Evolutionary conservation across 2,888 invertebrate species (phyloP).

Genomic region (Nomada flava): DNA sequence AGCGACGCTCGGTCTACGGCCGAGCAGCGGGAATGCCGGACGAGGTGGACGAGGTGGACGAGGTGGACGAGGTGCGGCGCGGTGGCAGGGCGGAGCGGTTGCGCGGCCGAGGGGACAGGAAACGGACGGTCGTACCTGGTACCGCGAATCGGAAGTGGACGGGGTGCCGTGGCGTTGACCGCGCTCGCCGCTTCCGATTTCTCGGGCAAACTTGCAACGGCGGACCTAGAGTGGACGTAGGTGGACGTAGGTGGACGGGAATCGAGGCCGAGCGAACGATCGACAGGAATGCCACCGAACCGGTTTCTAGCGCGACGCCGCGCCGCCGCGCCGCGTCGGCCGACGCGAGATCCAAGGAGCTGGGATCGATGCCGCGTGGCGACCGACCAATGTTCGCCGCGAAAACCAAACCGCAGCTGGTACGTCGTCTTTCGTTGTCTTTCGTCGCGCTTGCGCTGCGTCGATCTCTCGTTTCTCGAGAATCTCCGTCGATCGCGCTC

Average conservation of each 20-base stretch:
- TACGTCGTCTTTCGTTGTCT: neutral
- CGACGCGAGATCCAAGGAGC: neutral
- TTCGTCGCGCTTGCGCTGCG: neutral
- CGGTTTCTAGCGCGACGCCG: conserved; percentile 66
- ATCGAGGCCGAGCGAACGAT: conserved; percentile 58
- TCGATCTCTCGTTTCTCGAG: neutral
- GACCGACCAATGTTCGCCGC: too few relatives aligned
- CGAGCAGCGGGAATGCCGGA: neutral
- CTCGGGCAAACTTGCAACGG: neutral
- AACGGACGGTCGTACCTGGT: conserved; percentile 37
- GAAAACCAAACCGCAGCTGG: too few relatives aligned
- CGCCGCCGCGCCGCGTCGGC: neutral
- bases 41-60: neutral
- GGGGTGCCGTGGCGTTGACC: neutral
- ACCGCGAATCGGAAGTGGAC: conserved; percentile 12
- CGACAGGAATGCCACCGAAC: conserved; percentile 77
- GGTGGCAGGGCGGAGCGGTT: too few relatives aligned
- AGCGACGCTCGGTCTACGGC: too few relatives aligned
- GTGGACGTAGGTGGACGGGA: neutral
- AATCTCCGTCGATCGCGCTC: neutral
- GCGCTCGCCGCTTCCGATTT: neutral
- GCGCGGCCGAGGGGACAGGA: neutral
- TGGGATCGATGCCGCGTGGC: too few relatives aligned
- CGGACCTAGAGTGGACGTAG: too few relatives aligned
- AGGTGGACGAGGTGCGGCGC: too few relatives aligned